Evolutionary conservation across 92 coral and sea anemone genomes (phyloP).

Genomic region (Plumapathes pennacea): DNA sequence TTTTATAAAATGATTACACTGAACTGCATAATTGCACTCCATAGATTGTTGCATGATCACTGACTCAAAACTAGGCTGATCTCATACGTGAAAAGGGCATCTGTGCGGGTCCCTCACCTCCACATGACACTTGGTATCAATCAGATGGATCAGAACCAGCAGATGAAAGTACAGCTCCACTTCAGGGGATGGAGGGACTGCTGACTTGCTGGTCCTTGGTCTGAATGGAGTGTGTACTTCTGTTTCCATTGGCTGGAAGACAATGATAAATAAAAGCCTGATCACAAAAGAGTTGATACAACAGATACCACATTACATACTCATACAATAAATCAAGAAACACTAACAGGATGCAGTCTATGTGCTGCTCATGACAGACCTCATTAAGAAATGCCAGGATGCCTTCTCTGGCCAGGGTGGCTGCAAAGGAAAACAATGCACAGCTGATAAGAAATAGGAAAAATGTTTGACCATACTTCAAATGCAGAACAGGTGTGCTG

Average conservation of each 20-base stretch:
- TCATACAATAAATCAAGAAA: neutral
- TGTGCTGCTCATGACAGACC: slow-evolving; percentile 30
- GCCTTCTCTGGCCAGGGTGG: slow-evolving; percentile 82
- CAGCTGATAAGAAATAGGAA: too few relatives aligned
- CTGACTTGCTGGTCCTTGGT: slow-evolving; percentile 88
- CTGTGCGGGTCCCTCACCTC: slow-evolving; percentile 48
- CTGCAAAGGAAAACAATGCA: slow-evolving; percentile 39
- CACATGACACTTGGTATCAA: slow-evolving; percentile 85
- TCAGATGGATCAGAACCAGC: slow-evolving; percentile 87
- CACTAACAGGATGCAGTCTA: neutral
- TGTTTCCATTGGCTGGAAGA: slow-evolving; percentile 87
- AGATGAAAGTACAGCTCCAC: slow-evolving; percentile 91
- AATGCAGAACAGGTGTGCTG: neutral
- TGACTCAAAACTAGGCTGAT: too few relatives aligned
- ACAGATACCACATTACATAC: neutral
- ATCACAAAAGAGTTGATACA: neutral
- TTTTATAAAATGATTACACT: too few relatives aligned
- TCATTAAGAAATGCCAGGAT: slow-evolving; percentile 90
- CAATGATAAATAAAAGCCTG: neutral
- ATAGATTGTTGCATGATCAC: too few relatives aligned
- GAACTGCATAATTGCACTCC: too few relatives aligned
- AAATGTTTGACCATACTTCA: neutral
- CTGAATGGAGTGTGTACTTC: slow-evolving; percentile 74
- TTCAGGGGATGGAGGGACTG: slow-evolving; percentile 80
- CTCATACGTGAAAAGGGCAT: too few relatives aligned